A percentile compares a stretch with the other conserved stretches of the same genome.
Conservation (phyloP, 2,113 vertebrate species). For the Halichoerus grypus region DNA sequence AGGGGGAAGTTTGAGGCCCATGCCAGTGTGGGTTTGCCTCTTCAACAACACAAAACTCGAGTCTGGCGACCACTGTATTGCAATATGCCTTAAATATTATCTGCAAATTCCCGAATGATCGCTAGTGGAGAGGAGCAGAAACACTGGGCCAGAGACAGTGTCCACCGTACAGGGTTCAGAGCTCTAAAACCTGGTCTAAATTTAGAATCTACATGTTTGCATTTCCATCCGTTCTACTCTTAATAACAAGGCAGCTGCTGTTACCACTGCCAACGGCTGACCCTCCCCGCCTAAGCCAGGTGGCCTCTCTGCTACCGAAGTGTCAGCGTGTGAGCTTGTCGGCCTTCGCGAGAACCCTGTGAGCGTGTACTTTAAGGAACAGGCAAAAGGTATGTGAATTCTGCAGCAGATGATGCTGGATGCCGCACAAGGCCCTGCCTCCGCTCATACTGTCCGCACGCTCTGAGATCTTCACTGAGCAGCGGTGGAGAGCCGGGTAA, state of each 20-base stretch:
- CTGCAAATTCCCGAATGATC: background rate
- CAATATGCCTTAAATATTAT: background rate
- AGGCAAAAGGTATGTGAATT: conserved; percentile 30
- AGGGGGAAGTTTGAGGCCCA: background rate
- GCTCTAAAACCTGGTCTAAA: background rate
- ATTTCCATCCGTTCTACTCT: conserved; percentile 10
- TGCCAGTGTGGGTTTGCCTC: background rate
- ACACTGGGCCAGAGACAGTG: background rate
- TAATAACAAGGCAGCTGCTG: conserved; percentile 66
- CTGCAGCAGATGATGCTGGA: rapidly evolving
- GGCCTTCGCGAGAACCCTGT: conserved; percentile 58
- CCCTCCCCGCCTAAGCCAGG: conserved; percentile 49
- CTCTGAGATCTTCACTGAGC: conserved; percentile 23
- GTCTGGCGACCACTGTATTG: background rate
- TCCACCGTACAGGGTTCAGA: background rate
- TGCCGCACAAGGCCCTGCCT: conserved; percentile 43
- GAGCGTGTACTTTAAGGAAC: conserved; percentile 61
- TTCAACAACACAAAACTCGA: background rate
- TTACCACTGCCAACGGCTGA: conserved; percentile 44
- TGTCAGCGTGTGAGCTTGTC: conserved; percentile 57
- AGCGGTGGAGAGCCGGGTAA: background rate
- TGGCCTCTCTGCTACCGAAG: conserved; percentile 58
- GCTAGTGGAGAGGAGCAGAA: background rate
- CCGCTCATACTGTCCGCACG: background rate
- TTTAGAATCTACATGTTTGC: rapidly evolving